Evolutionary conservation across 1,140 invertebrate genomes (phyloP).

Genomic region (Lethrus apterus): DNA sequence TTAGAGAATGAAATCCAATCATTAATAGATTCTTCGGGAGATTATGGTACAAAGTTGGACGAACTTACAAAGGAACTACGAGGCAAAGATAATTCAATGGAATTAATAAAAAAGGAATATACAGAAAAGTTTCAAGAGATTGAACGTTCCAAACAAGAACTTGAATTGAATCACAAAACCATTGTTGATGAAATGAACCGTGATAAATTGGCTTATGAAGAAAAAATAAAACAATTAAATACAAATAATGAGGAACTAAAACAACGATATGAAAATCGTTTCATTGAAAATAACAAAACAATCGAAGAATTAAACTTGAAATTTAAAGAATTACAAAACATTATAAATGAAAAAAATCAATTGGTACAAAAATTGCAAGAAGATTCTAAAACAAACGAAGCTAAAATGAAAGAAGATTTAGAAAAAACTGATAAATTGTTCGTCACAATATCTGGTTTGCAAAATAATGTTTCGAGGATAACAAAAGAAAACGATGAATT

Average conservation of each 20-base stretch:
- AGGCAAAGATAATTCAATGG: conserved; percentile 4
- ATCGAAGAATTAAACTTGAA: conserved; percentile 2
- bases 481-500: not conserved
- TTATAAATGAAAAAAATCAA: not conserved
- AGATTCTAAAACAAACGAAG: not conserved
- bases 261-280: conserved; percentile 1
- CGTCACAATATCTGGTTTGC: not conserved
- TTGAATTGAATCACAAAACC: not conserved
- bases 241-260: not conserved
- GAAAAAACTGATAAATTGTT: not conserved
- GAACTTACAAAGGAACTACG: conserved; percentile 4
- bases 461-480: not conserved
- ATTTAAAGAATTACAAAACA: not conserved
- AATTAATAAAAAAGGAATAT: not conserved
- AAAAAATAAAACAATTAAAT: not conserved
- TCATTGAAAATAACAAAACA: not conserved
- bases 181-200: not conserved
- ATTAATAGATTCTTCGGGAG: conserved; percentile 4
- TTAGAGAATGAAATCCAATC: conserved; percentile 4
- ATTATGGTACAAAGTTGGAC: conserved; percentile 5
- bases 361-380: not conserved
- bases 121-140: conserved; percentile 7
- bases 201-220: not conserved
- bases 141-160: conserved; percentile 6
- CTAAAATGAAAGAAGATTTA: not conserved